phyloP scores from a whole-genome alignment of 1,140 invertebrate species.

The Drosophila littoralis region DNA sequence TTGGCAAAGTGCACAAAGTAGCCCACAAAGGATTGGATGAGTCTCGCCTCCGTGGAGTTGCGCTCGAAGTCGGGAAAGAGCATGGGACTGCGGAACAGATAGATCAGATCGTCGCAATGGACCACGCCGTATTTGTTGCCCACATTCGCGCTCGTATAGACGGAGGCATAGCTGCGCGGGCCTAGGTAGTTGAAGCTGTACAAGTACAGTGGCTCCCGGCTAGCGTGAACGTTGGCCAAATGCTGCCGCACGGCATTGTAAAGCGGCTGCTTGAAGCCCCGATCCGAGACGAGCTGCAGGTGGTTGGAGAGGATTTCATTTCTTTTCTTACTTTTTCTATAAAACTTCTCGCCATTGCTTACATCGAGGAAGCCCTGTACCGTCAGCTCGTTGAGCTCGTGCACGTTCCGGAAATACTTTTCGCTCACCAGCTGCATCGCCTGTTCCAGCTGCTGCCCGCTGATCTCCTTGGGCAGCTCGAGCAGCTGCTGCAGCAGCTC shows the following conservation, averaged over 20 bases:
- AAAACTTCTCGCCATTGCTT: conserved; percentile 27
- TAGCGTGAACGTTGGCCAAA: conserved; percentile 28
- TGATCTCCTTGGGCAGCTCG: conserved; percentile 59
- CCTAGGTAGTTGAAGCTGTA: conserved; percentile 75
- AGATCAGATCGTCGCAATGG: conserved; percentile 82
- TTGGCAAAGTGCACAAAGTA: conserved; percentile 78
- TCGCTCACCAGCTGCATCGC: conserved; percentile 49
- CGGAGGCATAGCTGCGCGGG: conserved; percentile 57
- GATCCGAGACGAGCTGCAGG: conserved; percentile 65
- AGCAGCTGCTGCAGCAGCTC: conserved; percentile 65
- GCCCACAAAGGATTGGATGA: conserved; percentile 54
- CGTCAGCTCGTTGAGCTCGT: conserved; percentile 64
- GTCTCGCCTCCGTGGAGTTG: conserved; percentile 60
- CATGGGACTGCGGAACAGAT: conserved; percentile 72
- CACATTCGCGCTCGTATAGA: conserved; percentile 59
- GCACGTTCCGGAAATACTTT: conserved; percentile 67
- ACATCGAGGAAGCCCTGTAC: conserved; percentile 79
- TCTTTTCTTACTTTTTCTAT: neutral
- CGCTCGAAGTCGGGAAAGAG: conserved; percentile 69
- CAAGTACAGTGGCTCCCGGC: conserved; percentile 61
- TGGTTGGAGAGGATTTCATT: neutral
- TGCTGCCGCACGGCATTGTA: conserved; percentile 63
- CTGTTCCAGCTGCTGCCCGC: conserved; percentile 8
- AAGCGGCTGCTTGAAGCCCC: conserved; percentile 74
- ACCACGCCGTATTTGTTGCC: conserved; percentile 68